Conservation (phyloP, 2,888 invertebrate genomes). For the Orchestes rusci region DNA sequence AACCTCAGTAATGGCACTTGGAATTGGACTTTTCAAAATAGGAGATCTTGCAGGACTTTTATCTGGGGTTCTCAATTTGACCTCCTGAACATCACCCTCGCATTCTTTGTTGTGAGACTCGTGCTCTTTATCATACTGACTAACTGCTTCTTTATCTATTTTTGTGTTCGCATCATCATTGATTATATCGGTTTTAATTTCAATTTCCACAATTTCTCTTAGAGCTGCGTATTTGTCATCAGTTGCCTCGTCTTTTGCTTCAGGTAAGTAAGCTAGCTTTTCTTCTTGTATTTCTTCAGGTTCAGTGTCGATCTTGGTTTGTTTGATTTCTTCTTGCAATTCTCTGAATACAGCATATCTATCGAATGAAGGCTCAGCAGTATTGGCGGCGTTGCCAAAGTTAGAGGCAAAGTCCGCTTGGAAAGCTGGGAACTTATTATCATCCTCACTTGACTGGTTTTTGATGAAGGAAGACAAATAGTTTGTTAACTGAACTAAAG, state of each 20-base stretch:
- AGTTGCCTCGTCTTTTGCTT: background rate
- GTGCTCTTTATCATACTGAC: constrained; percentile 24
- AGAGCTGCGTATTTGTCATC: constrained; percentile 62
- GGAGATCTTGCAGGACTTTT: constrained; percentile 21
- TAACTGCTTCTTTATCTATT: constrained; percentile 21
- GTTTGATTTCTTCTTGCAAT: constrained; percentile 65
- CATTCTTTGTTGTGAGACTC: constrained; percentile 27
- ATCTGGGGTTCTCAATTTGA: constrained; percentile 15
- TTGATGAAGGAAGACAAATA: constrained; percentile 61
- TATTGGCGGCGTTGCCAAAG: constrained; percentile 45
- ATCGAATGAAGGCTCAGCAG: constrained; percentile 51
- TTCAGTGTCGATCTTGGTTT: constrained; percentile 43
- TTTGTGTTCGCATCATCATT: constrained; percentile 20
- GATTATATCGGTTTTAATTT: constrained; percentile 36
- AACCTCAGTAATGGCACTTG: constrained; percentile 40
- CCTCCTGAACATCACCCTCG: constrained; percentile 7
- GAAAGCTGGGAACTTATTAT: constrained; percentile 49
- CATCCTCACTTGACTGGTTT: constrained; percentile 27
- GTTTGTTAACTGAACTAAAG: constrained; percentile 76
- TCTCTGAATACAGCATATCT: constrained; percentile 85
- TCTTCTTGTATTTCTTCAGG: constrained; percentile 36
- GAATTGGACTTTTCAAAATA: constrained; percentile 43
- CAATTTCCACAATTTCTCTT: constrained; percentile 62
- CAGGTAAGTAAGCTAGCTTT: constrained; percentile 21
- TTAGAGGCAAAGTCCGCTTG: constrained; percentile 60